Base-by-base conservation (phyloP, 1,140 invertebrate species). In the Brachystomella parvula region DNA sequence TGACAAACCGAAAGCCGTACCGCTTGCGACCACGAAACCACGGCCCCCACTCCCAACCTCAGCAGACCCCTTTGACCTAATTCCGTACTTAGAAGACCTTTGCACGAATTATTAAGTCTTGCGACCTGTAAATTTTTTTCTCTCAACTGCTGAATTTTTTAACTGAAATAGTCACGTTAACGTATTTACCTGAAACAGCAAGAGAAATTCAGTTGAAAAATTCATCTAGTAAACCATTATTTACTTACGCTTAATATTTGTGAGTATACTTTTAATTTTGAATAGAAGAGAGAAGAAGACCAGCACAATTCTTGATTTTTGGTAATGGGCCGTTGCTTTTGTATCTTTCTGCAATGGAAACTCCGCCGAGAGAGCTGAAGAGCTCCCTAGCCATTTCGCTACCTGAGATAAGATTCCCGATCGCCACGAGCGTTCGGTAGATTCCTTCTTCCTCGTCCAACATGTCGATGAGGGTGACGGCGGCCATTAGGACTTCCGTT, bases 401-500 rank as follows among this genome's bases (percentile, higher is more conserved):
- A 3, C 35, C 47, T 1, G 26, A 30, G 2, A 72, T 31, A 2
- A 72, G 44, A 67, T 69, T 72, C 1, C 70, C 70, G 1, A 72
- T 28, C 19, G 61, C 33, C 0, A 72, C 70, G 2, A 72, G 44
- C 17, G 65, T 57, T 21, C 70, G 64, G 35, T 53, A 72, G 3
- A 69, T 31, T 24, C 67, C 70, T 65, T 72, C 70, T n/a, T 39
- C n/a, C 12, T 72, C 70, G 6, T 69, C 62, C 33, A 72, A n/a
- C 17, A 67, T 0, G 33, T 72, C 70, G 2, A 72, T 31, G 19
- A 72, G 17, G 15, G 57, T 60, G 6, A 67, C 21, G 12, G 53
- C 47, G 47, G 70, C 62, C 70, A 72, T 72, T 19, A 72, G 53
- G 24, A 72, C 62, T 63, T 72, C 70, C n/a, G 70, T 67, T 35